Conservation (phyloP, 2,797 vertebrate species). For the Anableps anableps region DNA sequence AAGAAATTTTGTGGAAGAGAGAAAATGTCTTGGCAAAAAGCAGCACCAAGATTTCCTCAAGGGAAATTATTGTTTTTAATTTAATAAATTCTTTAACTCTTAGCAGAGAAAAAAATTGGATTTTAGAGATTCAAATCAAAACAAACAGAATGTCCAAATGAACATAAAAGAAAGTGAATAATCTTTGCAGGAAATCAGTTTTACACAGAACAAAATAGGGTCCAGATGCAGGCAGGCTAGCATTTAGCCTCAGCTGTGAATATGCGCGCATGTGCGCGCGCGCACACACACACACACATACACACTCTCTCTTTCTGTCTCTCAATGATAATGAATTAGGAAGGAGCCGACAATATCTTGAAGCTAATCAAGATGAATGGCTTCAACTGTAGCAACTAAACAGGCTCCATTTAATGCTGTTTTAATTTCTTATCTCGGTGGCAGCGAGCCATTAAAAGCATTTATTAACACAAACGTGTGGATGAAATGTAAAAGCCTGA, state of each 20-base stretch:
- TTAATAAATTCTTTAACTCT: constrained; percentile 74
- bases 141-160: constrained; percentile 75
- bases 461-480: constrained; percentile 53
- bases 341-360: constrained; percentile 41
- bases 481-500: constrained; percentile 61
- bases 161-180: constrained; percentile 51
- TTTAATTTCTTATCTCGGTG: constrained; percentile 60
- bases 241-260: constrained; percentile 15
- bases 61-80: constrained; percentile 79
- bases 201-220: constrained; percentile 55
- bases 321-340: constrained; percentile 36
- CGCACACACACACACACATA: constrained; percentile 17
- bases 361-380: constrained; percentile 61
- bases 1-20: constrained; percentile 65
- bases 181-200: constrained; percentile 58
- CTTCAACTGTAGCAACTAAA: constrained; percentile 51
- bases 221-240: constrained; percentile 35
- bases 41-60: constrained; percentile 50
- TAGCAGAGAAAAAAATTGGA: constrained; percentile 55
- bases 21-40: constrained; percentile 59
- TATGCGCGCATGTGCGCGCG: constrained; percentile 10
- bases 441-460: constrained; percentile 42
- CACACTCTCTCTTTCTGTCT: constrained; percentile 11
- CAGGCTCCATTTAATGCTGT: constrained; percentile 49
- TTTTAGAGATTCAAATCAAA: constrained; percentile 69